Conservation (phyloP, 2,113 vertebrate species). For the Lagenorhynchus albirostris region DNA sequence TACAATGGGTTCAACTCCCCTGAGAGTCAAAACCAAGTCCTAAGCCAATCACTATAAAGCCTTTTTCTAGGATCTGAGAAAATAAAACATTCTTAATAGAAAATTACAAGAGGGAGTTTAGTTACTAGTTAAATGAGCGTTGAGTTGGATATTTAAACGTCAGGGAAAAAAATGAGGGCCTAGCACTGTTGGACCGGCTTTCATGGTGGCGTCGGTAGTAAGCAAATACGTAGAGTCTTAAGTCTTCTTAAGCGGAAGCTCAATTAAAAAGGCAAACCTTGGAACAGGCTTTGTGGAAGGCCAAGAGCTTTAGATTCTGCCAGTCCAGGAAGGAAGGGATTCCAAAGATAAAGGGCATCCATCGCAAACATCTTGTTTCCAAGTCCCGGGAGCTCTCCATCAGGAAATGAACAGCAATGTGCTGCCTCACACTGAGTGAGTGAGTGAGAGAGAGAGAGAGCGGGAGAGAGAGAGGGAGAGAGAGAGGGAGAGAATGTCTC, state of each 20-base stretch:
- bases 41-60: background rate
- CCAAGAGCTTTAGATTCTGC: constrained; percentile 6
- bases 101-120: background rate
- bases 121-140: background rate
- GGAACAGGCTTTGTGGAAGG: constrained; percentile 46
- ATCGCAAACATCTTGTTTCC: constrained; percentile 52
- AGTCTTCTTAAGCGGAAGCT: background rate
- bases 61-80: background rate
- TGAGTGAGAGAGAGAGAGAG: background rate
- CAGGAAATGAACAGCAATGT: constrained; percentile 43
- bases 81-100: background rate
- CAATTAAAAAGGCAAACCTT: constrained; percentile 29
- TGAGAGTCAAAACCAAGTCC: background rate
- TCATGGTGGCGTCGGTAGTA: background rate
- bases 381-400: background rate
- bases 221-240: background rate
- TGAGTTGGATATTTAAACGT: background rate
- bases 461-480: background rate
- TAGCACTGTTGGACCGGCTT: background rate
- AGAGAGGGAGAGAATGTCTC: background rate
- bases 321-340: constrained; percentile 66
- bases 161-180: background rate
- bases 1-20: background rate
- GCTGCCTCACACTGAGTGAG: background rate
- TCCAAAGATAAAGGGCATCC: constrained; percentile 53